A percentile compares a stretch with the other conserved stretches of the same genome.
phyloP scores from a whole-genome alignment of 2,888 invertebrate species.

The Tetanocera ferruginea region DNA sequence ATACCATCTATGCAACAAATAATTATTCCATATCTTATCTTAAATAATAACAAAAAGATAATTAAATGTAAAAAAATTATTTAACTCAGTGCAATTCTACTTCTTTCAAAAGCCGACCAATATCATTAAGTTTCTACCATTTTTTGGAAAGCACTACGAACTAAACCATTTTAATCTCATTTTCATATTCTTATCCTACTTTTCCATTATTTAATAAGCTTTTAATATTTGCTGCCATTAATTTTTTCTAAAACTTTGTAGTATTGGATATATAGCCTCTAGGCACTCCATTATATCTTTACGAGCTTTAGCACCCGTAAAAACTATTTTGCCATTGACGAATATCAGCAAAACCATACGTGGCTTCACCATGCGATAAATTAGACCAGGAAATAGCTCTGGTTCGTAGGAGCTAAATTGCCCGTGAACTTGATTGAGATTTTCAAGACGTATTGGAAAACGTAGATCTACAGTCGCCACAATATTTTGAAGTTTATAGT shows the following conservation, averaged over 20 bases:
- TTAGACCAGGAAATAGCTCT: constrained; percentile 98
- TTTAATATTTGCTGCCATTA: constrained; percentile 57
- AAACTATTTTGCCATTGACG: constrained; percentile 98
- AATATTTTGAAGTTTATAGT: constrained; percentile 85
- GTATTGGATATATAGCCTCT: constrained; percentile 94
- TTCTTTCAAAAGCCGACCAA: too few species aligned
- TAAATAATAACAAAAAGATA: too few species aligned
- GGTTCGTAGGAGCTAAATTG: constrained; percentile 94
- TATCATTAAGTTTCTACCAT: too few species aligned
- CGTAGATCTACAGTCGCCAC: constrained; percentile 82
- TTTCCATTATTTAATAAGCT: too few species aligned
- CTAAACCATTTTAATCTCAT: too few species aligned
- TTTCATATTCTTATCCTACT: too few species aligned
- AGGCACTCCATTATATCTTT: constrained; percentile 93
- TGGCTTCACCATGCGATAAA: constrained; percentile 97
- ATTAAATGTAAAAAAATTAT: too few species aligned
- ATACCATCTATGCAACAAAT: too few species aligned
- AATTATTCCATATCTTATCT: too few species aligned
- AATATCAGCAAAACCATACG: constrained; percentile 96
- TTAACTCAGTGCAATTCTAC: too few species aligned
- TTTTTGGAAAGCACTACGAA: too few species aligned
- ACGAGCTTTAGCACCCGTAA: constrained; percentile 92
- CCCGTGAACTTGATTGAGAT: constrained; percentile 80
- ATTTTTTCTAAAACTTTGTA: constrained; percentile 92
- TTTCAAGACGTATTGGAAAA: constrained; percentile 82